Conservation (phyloP, 2,113 vertebrate genomes). For the Toxotes chatareus region DNA sequence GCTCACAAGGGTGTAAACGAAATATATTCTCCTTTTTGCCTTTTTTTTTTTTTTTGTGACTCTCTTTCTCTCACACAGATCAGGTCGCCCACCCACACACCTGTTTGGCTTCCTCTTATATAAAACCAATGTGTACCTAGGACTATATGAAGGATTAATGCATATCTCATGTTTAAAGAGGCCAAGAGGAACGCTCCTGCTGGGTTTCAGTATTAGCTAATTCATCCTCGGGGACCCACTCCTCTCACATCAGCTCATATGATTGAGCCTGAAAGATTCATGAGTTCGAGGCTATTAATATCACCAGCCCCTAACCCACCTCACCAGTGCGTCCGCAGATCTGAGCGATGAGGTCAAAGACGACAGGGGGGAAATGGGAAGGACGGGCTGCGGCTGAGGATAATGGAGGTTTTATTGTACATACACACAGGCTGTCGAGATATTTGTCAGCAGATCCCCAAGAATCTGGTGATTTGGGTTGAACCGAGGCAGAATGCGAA, state of each 20-base stretch:
- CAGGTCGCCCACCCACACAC: not conserved
- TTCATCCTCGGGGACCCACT: constrained; percentile 57
- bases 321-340: constrained; percentile 39
- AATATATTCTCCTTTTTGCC: constrained; percentile 17
- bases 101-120: constrained; percentile 15
- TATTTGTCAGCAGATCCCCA: constrained; percentile 26
- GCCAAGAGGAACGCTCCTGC: constrained; percentile 22
- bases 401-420: constrained; percentile 23
- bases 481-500: constrained; percentile 12
- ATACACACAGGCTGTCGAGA: not conserved
- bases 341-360: constrained; percentile 51
- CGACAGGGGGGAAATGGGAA: not conserved
- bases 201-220: constrained; percentile 56
- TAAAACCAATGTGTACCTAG: constrained; percentile 43
- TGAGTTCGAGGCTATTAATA: constrained; percentile 74
- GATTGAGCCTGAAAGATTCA: constrained; percentile 79
- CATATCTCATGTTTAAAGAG: constrained; percentile 54
- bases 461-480: not conserved
- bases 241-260: constrained; percentile 56
- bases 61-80: constrained; percentile 1
- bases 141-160: constrained; percentile 55
- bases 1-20: constrained; percentile 33
- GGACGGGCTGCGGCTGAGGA: not conserved
- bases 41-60: not conserved
- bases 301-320: constrained; percentile 44